Evolutionary conservation across 2,797 vertebrate species (phyloP).

Genomic region (Trichosurus vulpecula): DNA sequence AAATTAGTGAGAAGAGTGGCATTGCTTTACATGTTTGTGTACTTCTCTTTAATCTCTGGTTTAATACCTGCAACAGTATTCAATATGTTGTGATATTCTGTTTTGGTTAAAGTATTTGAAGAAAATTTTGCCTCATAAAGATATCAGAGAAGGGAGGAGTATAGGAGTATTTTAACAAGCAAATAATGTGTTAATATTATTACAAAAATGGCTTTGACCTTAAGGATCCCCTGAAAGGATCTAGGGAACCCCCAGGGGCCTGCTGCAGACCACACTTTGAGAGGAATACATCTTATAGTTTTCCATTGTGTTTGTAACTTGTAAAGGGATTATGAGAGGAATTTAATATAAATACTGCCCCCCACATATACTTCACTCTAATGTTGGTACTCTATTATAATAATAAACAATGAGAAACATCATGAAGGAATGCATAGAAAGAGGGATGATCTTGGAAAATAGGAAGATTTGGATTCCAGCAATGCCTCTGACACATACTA

Average conservation of each 20-base stretch:
- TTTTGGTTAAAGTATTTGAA: neutral
- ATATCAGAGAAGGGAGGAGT: neutral
- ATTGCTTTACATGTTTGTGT: neutral
- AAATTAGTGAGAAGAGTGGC: neutral
- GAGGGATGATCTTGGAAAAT: neutral
- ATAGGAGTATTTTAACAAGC: neutral
- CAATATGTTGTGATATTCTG: neutral
- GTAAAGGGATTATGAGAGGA: constrained; percentile 74
- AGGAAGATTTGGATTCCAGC: neutral
- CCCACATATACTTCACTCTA: constrained; percentile 61
- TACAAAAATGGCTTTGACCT: neutral
- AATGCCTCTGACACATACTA: neutral
- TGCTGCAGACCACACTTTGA: neutral
- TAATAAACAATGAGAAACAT: constrained; percentile 65
- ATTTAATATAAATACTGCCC: constrained; percentile 78
- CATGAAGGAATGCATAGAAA: neutral
- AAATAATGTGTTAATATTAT: neutral
- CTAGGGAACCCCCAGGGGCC: neutral
- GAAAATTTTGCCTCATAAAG: neutral
- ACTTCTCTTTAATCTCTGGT: neutral
- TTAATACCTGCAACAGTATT: neutral
- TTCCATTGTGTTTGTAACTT: constrained; percentile 78
- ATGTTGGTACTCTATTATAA: constrained; percentile 44
- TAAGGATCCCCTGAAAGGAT: neutral
- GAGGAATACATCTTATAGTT: constrained; percentile 75